Base-by-base conservation (phyloP, 2,113 vertebrate species). In the Xiphias gladius region DNA sequence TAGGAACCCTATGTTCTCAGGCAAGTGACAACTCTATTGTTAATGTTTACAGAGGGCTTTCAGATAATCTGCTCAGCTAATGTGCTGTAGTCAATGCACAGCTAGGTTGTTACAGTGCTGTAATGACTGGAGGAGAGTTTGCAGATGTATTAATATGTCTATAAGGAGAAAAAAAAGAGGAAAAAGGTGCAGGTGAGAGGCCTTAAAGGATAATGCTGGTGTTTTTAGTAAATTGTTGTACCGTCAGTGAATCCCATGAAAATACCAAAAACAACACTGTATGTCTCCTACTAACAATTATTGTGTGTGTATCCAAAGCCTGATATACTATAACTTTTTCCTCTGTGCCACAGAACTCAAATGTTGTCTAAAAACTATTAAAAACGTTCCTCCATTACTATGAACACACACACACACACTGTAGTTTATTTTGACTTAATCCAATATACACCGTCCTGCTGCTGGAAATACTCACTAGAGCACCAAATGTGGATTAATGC, bases 11-110 rank as follows among this genome's bases (percentile, higher is more conserved):
- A 9, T 76, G 61, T 65, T 76, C 67, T 77, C 26, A 68, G 64
- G 17, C 77, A 26, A 14, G 17, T 76, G 79, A 86, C 67, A 68
- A 50, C 54, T 62, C 63, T 35, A 24, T 79, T 83, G 84, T 80
- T 32, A 48, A 22, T 48, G 32, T 30, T 22, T 28, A 72, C 22
- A 62, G 48, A 72, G 28, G 32, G 41, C 52, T 77, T 79, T 32
- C 13, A 73, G 24, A 62, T 65, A 69, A 77, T 73, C 41, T 82
- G 67, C 67, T 75, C 22, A 11, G 50, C 54, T 79, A 70, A 83
- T 54, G 26, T 66, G 30, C n/a, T 26, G 28, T n/a, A 65, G 41
- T 65, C 3, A 10, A 43, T 6, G 37, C 55, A 37, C 14, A 37
- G 54, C 26, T 26, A 16, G 43, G 19, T 43, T 19, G 16, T 4